Evolutionary conservation across 2,797 vertebrate genomes (phyloP).

Genomic region (Lithobates sylvaticus): DNA sequence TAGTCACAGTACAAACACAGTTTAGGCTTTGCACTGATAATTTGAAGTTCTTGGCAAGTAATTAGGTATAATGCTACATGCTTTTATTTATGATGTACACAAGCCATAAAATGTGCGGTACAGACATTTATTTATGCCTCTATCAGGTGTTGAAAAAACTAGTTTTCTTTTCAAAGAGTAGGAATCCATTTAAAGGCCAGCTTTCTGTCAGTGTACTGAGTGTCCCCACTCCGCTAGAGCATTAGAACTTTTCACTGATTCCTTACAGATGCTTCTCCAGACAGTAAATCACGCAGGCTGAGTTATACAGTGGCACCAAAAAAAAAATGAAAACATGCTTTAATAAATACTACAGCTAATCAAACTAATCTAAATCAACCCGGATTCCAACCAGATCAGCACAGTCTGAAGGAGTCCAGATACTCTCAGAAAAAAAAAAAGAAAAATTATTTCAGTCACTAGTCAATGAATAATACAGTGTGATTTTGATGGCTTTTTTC

Average conservation of each 20-base stretch:
- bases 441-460: no score
- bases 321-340: neutral
- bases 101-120: conserved; percentile 24
- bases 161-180: conserved; percentile 10
- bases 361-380: no score
- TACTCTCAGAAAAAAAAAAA: no score
- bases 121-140: conserved; percentile 5
- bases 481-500: no score
- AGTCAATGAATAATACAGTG: no score
- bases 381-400: no score
- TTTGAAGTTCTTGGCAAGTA: conserved; percentile 17
- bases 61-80: conserved; percentile 7
- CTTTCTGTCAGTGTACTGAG: conserved; percentile 38
- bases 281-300: neutral
- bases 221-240: neutral
- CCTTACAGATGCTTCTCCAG: neutral
- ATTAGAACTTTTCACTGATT: neutral
- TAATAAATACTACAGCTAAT: neutral
- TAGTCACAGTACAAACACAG: neutral
- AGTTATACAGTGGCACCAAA: neutral
- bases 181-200: conserved; percentile 23
- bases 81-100: conserved; percentile 39
- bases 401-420: no score
- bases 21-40: conserved; percentile 23
- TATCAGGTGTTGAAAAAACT: conserved; percentile 5